Evolutionary conservation across 2,797 vertebrate species (phyloP).

Genomic region (Yasuhikotakia modesta): DNA sequence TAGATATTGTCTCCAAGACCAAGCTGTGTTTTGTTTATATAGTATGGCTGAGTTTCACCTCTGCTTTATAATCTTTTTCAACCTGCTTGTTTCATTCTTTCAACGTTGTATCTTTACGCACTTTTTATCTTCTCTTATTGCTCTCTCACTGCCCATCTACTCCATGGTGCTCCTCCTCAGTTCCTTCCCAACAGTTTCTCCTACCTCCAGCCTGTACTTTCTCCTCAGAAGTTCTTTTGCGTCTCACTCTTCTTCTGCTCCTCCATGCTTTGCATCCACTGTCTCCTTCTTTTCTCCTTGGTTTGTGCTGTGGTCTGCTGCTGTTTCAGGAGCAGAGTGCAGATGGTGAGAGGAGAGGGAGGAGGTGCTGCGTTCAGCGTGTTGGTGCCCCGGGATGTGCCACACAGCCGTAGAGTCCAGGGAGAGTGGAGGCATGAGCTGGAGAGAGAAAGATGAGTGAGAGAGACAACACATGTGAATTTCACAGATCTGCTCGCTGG

Average conservation of each 20-base stretch:
- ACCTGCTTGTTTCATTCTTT: conserved; percentile 4
- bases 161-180: background rate
- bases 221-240: conserved; percentile 23
- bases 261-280: conserved; percentile 35
- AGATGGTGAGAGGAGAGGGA: conserved; percentile 35
- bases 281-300: conserved; percentile 28
- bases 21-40: conserved; percentile 10
- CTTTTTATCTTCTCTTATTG: conserved; percentile 8
- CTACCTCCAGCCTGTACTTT: conserved; percentile 25
- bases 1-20: background rate
- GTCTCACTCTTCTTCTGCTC: conserved; percentile 29
- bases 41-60: conserved; percentile 1
- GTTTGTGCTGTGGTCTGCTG: conserved; percentile 15
- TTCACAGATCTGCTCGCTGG: conserved; percentile 54
- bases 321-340: conserved; percentile 27
- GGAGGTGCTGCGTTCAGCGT: conserved; percentile 10
- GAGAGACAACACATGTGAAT: conserved; percentile 34
- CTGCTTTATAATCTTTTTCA: background rate
- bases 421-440: conserved; percentile 50
- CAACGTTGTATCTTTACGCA: background rate
- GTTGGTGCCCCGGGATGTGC: conserved; percentile 34
- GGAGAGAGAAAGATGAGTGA: conserved; percentile 32
- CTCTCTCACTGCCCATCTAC: conserved; percentile 19
- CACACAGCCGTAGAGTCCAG: conserved; percentile 44
- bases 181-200: conserved; percentile 26